Percentiles rank a stretch among this genome's conserved stretches.
These are phyloP conservation scores for human DNA, from an alignment of 2,113 vertebrate species.

Conservation along the genomic window DNA sequence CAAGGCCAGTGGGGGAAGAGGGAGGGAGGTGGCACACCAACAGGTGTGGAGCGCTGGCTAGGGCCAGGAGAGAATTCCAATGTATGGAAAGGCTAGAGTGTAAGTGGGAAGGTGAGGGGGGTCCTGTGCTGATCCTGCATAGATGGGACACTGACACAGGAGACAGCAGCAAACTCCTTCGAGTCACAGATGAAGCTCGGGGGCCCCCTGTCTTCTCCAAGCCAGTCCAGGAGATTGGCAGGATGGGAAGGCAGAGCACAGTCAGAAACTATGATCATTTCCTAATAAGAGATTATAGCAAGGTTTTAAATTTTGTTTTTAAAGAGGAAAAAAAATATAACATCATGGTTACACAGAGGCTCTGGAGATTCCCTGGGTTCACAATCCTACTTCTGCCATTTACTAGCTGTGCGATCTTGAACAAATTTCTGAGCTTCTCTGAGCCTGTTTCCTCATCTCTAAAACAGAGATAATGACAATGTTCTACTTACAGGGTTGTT, in stretches of 20 bases:
- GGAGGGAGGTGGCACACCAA: background rate
- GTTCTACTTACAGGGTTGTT: background rate
- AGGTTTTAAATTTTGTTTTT: conserved; percentile 23
- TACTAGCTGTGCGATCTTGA: background rate
- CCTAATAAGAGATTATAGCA: background rate
- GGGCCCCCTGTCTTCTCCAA: conserved; percentile 32
- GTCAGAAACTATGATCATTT: conserved; percentile 2
- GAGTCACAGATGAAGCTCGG: background rate
- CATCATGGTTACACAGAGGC: background rate
- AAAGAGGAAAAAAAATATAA: conserved; percentile 27
- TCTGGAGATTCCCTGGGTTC: conserved; percentile 23
- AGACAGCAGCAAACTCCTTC: background rate
- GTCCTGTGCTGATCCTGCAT: background rate
- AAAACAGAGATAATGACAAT: background rate
- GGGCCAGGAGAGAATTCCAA: background rate
- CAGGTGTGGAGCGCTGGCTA: background rate
- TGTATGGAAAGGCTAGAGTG: background rate
- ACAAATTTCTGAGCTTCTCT: conserved; percentile 35
- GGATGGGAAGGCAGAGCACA: background rate
- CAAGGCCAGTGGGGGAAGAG: background rate
- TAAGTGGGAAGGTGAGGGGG: background rate
- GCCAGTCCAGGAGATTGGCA: background rate
- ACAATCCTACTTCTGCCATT: background rate
- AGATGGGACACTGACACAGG: background rate
- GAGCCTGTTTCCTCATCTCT: background rate